phyloP scores from a whole-genome alignment of 2,113 vertebrate species.

The Recurvirostra avosetta region DNA sequence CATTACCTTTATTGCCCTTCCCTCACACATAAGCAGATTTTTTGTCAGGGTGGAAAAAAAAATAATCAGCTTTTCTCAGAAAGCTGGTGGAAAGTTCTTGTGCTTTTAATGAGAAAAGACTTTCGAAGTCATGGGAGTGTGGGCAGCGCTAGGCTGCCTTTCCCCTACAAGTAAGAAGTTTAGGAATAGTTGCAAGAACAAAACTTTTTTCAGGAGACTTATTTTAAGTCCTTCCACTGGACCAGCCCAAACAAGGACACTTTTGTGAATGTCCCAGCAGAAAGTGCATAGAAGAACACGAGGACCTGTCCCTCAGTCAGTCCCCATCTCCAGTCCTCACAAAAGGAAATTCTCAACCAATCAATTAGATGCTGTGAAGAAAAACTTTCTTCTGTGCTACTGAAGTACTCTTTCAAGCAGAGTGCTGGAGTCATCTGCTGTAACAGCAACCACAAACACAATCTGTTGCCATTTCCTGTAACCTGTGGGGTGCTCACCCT shows the following conservation, averaged over 20 bases:
- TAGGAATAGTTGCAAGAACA: background rate
- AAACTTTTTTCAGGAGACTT: background rate
- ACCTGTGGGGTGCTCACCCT: background rate
- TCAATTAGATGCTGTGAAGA: background rate
- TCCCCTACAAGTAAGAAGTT: background rate
- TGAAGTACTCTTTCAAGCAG: background rate
- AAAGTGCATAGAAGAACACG: background rate
- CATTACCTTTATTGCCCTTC: background rate
- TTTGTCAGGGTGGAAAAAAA: background rate
- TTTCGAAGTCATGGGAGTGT: background rate
- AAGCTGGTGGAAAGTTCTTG: background rate
- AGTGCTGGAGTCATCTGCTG: background rate
- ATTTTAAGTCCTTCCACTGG: background rate
- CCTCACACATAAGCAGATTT: background rate
- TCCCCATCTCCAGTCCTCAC: background rate
- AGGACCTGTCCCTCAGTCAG: background rate
- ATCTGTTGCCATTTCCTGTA: background rate
- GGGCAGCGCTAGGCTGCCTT: background rate
- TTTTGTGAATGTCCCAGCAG: background rate
- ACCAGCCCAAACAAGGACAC: background rate
- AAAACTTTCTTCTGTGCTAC: background rate
- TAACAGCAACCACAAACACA: background rate
- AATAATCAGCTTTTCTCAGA: background rate
- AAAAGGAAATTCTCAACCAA: background rate
- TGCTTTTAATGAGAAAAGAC: background rate